These are phyloP conservation scores for Dipodomys ordii DNA, from an alignment of 2,113 vertebrate species.

Conservation along the genomic window DNA sequence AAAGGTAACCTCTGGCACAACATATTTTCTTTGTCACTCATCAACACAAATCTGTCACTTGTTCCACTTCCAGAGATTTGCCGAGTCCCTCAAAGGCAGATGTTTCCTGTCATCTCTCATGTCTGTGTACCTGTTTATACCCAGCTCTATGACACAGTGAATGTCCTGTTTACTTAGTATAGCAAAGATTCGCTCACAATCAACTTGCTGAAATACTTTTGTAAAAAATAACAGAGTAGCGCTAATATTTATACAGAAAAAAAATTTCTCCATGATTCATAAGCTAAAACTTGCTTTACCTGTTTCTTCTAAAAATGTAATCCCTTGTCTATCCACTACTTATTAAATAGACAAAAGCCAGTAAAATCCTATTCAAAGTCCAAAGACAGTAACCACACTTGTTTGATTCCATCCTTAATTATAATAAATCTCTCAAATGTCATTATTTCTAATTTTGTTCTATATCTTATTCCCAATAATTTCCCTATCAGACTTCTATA, in stretches of 20 bases:
- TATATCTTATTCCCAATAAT: neutral
- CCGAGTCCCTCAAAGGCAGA: constrained; percentile 60
- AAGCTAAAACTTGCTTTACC: neutral
- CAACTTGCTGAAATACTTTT: constrained; percentile 34
- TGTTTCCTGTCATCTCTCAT: constrained; percentile 73
- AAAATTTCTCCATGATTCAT: constrained; percentile 14
- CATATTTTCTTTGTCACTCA: constrained; percentile 66
- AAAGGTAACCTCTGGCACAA: constrained; percentile 54
- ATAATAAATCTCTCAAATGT: constrained; percentile 27
- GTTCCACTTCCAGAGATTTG: constrained; percentile 69
- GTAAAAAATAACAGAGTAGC: constrained; percentile 28
- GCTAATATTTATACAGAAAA: constrained; percentile 29
- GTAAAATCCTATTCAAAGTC: constrained; percentile 35
- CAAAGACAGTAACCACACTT: neutral
- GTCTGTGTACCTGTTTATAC: constrained; percentile 66
- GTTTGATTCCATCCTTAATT: neutral
- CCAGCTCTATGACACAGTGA: neutral
- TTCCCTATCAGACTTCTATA: neutral
- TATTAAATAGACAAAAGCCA: constrained; percentile 29
- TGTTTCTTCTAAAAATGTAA: neutral
- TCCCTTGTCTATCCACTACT: neutral
- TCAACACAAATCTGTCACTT: constrained; percentile 64
- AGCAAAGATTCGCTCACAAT: neutral
- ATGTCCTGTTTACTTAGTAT: constrained; percentile 41
- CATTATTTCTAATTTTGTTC: constrained; percentile 32